Evolutionary conservation across 1,140 invertebrate genomes (phyloP).

Genomic region (Heliconius hermathena): DNA sequence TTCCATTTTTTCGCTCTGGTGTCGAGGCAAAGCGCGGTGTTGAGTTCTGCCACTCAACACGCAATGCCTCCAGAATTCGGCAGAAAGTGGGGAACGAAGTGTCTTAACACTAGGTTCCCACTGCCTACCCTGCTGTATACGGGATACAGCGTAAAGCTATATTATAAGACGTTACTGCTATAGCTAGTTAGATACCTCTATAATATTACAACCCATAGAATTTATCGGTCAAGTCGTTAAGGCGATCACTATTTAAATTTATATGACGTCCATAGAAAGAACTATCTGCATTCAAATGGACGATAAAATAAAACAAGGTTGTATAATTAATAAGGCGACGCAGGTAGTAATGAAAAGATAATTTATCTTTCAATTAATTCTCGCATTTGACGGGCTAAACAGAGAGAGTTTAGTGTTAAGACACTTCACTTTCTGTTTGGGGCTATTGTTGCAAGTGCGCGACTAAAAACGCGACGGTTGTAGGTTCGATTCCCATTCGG

Average conservation of each 20-base stretch:
- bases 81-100: too few species aligned
- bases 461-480: too few species aligned
- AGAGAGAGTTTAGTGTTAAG: background rate
- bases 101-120: too few species aligned
- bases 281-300: conserved; percentile 9
- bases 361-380: background rate
- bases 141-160: background rate
- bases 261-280: background rate
- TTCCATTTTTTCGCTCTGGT: too few species aligned
- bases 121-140: too few species aligned
- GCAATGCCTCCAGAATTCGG: too few species aligned
- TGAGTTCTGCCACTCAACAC: too few species aligned
- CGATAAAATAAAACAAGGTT: conserved; percentile 15
- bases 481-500: too few species aligned
- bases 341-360: conserved; percentile 4
- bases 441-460: fast-evolving
- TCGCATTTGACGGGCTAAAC: background rate
- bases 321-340: conserved; percentile 8
- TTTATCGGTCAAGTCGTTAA: conserved; percentile 12
- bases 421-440: background rate
- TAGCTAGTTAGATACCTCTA: background rate
- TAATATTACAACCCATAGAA: background rate
- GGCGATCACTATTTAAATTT: conserved; percentile 4
- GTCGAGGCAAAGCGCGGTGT: too few species aligned
- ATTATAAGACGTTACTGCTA: background rate